phyloP scores from a whole-genome alignment of 2,797 vertebrate genomes.

The Glossophaga mutica region DNA sequence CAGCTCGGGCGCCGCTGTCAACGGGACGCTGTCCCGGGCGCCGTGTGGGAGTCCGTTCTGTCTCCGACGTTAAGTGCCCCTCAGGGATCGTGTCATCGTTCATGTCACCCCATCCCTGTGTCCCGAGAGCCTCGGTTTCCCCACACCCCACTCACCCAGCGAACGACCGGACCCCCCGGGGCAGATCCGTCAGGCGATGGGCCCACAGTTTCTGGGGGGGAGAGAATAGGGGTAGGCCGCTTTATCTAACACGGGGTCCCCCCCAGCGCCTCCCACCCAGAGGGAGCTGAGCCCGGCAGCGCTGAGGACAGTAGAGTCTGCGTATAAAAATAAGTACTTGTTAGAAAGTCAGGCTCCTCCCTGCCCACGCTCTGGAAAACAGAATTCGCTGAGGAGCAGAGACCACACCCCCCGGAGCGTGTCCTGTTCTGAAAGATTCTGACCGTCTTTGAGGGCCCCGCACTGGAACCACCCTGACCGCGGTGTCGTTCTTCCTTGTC shows the following conservation, averaged over 20 bases:
- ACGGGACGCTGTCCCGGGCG: background rate
- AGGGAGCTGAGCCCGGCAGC: background rate
- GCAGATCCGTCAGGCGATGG: background rate
- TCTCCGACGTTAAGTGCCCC: background rate
- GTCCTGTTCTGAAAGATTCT: background rate
- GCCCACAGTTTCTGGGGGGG: rapidly evolving
- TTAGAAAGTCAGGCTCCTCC: background rate
- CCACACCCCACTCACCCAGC: rapidly evolving
- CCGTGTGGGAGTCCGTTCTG: rapidly evolving
- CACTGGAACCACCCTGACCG: rapidly evolving
- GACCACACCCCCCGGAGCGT: background rate
- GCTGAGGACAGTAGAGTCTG: background rate
- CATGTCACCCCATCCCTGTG: background rate
- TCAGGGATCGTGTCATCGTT: background rate
- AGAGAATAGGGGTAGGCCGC: too few species aligned
- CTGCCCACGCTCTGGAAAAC: background rate
- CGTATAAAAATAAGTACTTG: background rate
- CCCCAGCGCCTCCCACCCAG: rapidly evolving
- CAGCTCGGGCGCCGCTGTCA: background rate
- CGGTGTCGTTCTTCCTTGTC: background rate
- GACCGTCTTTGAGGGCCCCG: background rate
- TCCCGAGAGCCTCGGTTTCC: rapidly evolving
- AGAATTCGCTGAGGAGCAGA: background rate
- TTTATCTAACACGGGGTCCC: background rate
- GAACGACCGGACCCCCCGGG: rapidly evolving